phyloP scores from a whole-genome alignment of 1,140 invertebrate species.

The Diabrotica virgifera region DNA sequence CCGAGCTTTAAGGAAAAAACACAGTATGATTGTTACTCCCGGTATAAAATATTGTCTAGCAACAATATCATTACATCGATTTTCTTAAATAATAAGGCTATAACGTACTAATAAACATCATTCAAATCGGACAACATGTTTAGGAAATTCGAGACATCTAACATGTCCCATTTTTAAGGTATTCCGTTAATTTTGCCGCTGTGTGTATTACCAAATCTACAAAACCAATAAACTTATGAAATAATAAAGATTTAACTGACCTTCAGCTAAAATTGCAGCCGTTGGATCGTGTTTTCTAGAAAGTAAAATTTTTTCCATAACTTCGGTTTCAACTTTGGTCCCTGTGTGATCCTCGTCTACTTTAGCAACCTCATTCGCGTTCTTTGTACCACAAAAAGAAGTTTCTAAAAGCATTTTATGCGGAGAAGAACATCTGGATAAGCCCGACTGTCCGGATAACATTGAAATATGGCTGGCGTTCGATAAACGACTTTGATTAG shows the following conservation, averaged over 20 bases:
- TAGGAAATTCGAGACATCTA: no score
- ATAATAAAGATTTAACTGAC: constrained; percentile 24
- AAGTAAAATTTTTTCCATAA: constrained; percentile 64
- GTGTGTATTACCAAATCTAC: no score
- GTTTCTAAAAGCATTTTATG: constrained; percentile 86
- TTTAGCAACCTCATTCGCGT: constrained; percentile 37
- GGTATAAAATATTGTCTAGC: no score
- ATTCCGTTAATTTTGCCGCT: no score
- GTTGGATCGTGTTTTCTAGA: constrained; percentile 57
- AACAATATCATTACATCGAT: no score
- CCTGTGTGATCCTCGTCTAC: constrained; percentile 45
- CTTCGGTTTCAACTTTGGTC: constrained; percentile 55
- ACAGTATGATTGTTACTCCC: no score
- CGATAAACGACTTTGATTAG: constrained; percentile 57
- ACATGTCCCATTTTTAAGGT: no score
- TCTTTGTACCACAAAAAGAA: constrained; percentile 82
- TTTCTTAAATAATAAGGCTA: no score
- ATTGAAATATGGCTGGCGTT: constrained; percentile 55
- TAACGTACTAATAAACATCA: no score
- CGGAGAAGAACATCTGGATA: constrained; percentile 76
- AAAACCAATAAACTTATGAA: no score
- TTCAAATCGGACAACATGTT: no score
- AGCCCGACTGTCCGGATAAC: constrained; percentile 67
- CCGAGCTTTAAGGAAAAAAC: no score
- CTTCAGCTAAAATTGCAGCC: constrained; percentile 55